phyloP scores from a whole-genome alignment of 2,888 invertebrate genomes.

The Caenorhabditis auriculariae region DNA sequence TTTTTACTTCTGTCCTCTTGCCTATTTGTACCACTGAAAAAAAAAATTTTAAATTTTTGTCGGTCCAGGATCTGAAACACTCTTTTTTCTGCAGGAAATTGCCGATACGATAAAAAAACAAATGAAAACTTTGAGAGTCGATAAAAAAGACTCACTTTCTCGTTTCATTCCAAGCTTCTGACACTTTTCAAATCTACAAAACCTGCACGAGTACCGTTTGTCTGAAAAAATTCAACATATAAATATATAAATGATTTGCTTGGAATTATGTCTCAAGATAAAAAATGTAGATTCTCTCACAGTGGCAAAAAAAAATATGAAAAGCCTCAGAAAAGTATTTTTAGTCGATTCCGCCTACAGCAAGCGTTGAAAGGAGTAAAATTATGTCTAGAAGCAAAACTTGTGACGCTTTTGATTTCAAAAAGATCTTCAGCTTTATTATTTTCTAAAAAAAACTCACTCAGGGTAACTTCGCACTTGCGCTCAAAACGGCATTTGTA shows the following conservation, averaged over 20 bases:
- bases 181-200: constrained; percentile 35
- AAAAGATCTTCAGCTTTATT: too few species aligned
- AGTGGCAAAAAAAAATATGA: too few species aligned
- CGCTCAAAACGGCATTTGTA: constrained; percentile 35
- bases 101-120: constrained; percentile 2
- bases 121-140: neutral
- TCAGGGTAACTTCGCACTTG: constrained; percentile 35
- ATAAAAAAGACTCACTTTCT: constrained; percentile 22
- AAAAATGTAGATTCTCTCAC: too few species aligned
- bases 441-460: constrained; percentile 23
- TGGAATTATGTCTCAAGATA: too few species aligned
- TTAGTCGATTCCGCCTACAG: too few species aligned
- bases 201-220: constrained; percentile 35
- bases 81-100: constrained; percentile 5
- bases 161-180: constrained; percentile 30
- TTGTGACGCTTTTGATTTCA: too few species aligned
- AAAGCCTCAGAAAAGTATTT: too few species aligned
- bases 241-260: too few species aligned
- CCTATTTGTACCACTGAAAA: constrained; percentile 34
- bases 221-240: constrained; percentile 23
- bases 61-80: constrained; percentile 2
- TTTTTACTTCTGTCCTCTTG: too few species aligned
- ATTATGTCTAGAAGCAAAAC: too few species aligned
- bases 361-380: too few species aligned
- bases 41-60: neutral